These are phyloP conservation scores for Notothenia rossii DNA, from an alignment of 2,113 vertebrate species.

Conservation along the genomic window DNA sequence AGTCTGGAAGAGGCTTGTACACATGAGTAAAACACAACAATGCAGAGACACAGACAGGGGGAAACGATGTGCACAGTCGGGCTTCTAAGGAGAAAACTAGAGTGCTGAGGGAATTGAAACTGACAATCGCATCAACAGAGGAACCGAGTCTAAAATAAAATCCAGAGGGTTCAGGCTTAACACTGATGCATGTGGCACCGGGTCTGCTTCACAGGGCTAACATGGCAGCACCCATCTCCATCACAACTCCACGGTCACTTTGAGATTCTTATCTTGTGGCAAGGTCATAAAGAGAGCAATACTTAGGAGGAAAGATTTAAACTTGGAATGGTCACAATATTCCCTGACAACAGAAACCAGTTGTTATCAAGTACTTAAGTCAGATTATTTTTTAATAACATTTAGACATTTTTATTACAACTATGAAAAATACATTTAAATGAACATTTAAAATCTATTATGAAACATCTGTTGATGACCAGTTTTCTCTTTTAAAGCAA, in stretches of 20 bases:
- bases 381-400: too few relatives aligned
- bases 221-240: slow-evolving; percentile 22
- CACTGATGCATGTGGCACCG: slow-evolving; percentile 36
- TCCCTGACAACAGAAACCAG: not conserved
- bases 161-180: slow-evolving; percentile 20
- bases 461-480: too few relatives aligned
- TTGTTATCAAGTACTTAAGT: too few relatives aligned
- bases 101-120: slow-evolving; percentile 3
- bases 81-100: slow-evolving; percentile 7
- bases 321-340: not conserved
- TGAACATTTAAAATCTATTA: too few relatives aligned
- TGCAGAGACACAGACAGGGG: not conserved
- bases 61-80: not conserved
- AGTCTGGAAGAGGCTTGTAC: slow-evolving; percentile 25
- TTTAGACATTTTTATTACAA: too few relatives aligned
- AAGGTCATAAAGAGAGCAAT: slow-evolving; percentile 8
- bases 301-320: not conserved
- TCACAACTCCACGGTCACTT: not conserved
- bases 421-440: too few relatives aligned
- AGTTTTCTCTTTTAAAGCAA: too few relatives aligned
- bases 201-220: not conserved
- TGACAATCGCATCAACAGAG: slow-evolving; percentile 14
- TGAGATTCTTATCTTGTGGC: not conserved
- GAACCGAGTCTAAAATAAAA: slow-evolving; percentile 1
- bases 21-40: not conserved